A percentile compares a stretch with the other conserved stretches of the same genome.
These are phyloP conservation scores for Pseudonaja textilis DNA, from an alignment of 2,113 vertebrate species.

Conservation along the genomic window DNA sequence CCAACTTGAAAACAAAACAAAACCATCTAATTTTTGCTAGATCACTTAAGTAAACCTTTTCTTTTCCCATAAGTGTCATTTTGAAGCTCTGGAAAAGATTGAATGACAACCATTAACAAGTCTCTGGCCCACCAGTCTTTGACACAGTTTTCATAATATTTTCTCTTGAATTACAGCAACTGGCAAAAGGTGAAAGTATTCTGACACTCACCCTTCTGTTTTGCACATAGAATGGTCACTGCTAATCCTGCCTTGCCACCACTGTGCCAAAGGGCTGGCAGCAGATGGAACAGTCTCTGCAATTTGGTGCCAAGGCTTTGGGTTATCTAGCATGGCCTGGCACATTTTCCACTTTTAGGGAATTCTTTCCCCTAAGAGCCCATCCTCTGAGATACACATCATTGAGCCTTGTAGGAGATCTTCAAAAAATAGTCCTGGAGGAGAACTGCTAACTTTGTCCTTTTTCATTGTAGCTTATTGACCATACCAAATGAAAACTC, in stretches of 20 bases:
- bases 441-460: background rate
- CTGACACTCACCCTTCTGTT: constrained; percentile 43
- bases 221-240: constrained; percentile 33
- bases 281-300: background rate
- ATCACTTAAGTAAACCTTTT: background rate
- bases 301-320: background rate
- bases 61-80: constrained; percentile 30
- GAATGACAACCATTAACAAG: constrained; percentile 45
- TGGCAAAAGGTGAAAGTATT: constrained; percentile 48
- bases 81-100: constrained; percentile 29
- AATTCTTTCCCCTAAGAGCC: background rate
- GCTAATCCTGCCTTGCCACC: constrained; percentile 30
- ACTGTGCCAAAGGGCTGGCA: background rate
- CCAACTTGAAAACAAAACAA: background rate
- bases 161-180: constrained; percentile 37
- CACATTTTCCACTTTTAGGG: background rate
- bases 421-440: background rate
- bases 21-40: constrained; percentile 8
- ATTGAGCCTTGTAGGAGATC: background rate
- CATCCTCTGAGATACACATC: background rate
- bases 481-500: background rate
- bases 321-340: background rate
- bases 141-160: constrained; percentile 57
- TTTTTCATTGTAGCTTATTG: background rate
- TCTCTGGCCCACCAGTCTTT: constrained; percentile 25